Evolutionary conservation across 2,797 vertebrate genomes (phyloP), one percentile per base, ranked within the genome.

Genomic region (Ctenosaura bakeri): DNA sequence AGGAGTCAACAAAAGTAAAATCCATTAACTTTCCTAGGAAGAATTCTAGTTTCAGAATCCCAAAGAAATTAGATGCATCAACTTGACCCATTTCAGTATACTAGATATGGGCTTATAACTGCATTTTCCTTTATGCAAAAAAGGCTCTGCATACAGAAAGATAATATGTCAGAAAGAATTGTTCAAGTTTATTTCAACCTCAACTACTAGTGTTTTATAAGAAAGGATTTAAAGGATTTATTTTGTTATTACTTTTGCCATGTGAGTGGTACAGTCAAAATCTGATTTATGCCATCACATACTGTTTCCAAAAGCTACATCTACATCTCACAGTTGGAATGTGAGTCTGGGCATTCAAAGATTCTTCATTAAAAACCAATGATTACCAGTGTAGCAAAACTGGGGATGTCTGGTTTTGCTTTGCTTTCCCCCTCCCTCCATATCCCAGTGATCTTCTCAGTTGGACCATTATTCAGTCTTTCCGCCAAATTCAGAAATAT

Each of bases 261-360:
- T 54, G 16, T 81, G 77, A 71, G 18, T 71, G n/a, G n/a, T 80
- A 35, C n/a, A 78, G n/a, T 54, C 64, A 88, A 73, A 81, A 82
- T 73, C 50, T 13, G 9, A 69, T 73, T 69, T 73, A 59, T 66
- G 26, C 6, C 1, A 24, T 66, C 24, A 66, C 8, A 24, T 66
- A 7, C 64, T 66, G 6, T 35, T 9, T 54, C 56, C 54, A 42
- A 73, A 24, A 74, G 29, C 18, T 32, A 74, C 20, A n/a, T 54
- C 6, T 76, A 1, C 3, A 62, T 62, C 42, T 50, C 13, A 46
- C 3, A 32, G 38, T 46, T 88, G 69, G 22, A 46, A 20, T 24
- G 32, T 14, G 20, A 42, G 14, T 71, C 16, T 76, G 38, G 66
- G 10, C n/a, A 42, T 3, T 8, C 62, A 79, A 42, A 1, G 35